Evolutionary conservation across 1,140 invertebrate species (phyloP), one percentile per base, ranked within the genome.

Genomic region (Holotrichia oblita): DNA sequence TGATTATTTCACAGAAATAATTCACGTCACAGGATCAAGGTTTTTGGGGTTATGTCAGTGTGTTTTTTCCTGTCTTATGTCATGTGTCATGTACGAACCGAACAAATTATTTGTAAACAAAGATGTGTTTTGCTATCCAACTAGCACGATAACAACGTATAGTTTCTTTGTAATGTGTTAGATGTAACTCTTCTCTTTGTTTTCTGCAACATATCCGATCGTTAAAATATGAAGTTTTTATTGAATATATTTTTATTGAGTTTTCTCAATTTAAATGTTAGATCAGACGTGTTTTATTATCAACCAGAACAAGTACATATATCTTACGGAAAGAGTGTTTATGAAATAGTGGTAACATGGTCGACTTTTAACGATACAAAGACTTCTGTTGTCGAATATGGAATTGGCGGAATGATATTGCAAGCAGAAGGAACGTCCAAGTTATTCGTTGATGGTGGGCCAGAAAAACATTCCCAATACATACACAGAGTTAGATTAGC

Each of bases 291-390:
- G 10, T 82, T 88, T 12, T 88, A 88, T 79, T 92, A 89, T 86
- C 93, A 94, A 85, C 94, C 94, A 2, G 92, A 94, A 87, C 93
- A 93, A 85, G 89, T 94, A 40, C 93, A 94, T 86, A 83, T 94
- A 77, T 85, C 93, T 17, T 93, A 90, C 83, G 92, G 92, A 93
- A 93, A 92, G 79, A 88, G 88, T 80, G 88, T 91, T 22, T 89
- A 88, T 80, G 90, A 95, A 81, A 94, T 97, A 86, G 90, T 96
- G 48, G 93, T 98, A 17, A 98, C 96, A 76, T 99, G 97, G 97
- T 93, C 92, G 0, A 98, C 97, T 40, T 90, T 91, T 80, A 90
- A 93, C 81, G 87, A 93, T 81, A 93, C 96, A 4, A 82, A 89
- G 40, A 87, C 90, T 82, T 93, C 94, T 0, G 81, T 92, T 40